phyloP scores from a whole-genome alignment of 1,140 invertebrate genomes.

The Zaprionus capensis region DNA sequence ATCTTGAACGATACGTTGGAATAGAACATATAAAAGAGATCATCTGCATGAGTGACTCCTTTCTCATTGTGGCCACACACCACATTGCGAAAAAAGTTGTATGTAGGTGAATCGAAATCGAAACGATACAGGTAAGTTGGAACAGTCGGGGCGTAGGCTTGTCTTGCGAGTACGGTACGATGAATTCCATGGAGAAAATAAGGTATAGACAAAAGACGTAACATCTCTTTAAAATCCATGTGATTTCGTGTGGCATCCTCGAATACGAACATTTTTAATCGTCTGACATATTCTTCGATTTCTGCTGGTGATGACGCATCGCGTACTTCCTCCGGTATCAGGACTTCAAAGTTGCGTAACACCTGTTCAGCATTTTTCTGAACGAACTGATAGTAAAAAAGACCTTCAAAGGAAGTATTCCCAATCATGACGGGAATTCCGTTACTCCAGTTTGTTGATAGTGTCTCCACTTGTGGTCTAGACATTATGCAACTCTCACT shows the following conservation, averaged over 20 bases:
- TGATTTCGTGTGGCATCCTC: slow-evolving; percentile 46
- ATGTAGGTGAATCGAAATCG: slow-evolving; percentile 74
- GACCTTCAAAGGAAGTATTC: slow-evolving; percentile 77
- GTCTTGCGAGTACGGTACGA: slow-evolving; percentile 59
- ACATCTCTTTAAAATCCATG: slow-evolving; percentile 53
- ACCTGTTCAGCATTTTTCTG: slow-evolving; percentile 48
- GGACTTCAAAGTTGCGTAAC: slow-evolving; percentile 46
- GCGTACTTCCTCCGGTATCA: slow-evolving; percentile 52
- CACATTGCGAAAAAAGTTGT: slow-evolving; percentile 67
- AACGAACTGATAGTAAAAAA: slow-evolving; percentile 60
- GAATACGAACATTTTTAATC: slow-evolving; percentile 54
- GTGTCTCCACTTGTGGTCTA: slow-evolving; percentile 59
- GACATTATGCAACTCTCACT: slow-evolving; percentile 67
- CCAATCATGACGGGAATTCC: slow-evolving; percentile 83
- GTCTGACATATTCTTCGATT: slow-evolving; percentile 40
- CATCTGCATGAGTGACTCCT: slow-evolving; percentile 86
- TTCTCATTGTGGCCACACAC: slow-evolving; percentile 70
- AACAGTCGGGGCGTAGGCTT: slow-evolving; percentile 60
- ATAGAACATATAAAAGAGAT: slow-evolving; percentile 87
- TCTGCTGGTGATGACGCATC: slow-evolving; percentile 22
- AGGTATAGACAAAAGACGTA: slow-evolving; percentile 65
- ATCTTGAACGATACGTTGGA: slow-evolving; percentile 80
- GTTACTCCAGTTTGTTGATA: slow-evolving; percentile 75
- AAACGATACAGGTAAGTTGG: slow-evolving; percentile 85
- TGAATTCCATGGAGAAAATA: slow-evolving; percentile 81